A percentile compares a stretch with the other conserved stretches of the same genome.
phyloP scores from a whole-genome alignment of 2,797 vertebrate genomes.

The Cheracebus regulus region DNA sequence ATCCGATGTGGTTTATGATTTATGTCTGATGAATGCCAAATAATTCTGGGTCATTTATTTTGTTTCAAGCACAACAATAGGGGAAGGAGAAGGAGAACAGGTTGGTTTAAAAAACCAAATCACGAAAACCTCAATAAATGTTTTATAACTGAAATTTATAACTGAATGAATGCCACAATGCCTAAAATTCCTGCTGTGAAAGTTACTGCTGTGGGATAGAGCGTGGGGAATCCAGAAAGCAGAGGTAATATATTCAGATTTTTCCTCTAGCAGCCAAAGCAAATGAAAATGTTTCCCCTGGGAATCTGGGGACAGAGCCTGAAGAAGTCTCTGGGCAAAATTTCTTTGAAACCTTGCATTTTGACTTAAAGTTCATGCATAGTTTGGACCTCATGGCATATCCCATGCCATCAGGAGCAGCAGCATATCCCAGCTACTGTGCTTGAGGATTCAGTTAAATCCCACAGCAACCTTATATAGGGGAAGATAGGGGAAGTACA shows the following conservation, averaged over 20 bases:
- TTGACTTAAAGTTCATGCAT: constrained; percentile 28
- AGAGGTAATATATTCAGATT: constrained; percentile 49
- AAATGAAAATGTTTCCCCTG: constrained; percentile 56
- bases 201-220: constrained; percentile 46
- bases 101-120: constrained; percentile 72
- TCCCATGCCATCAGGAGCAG: neutral
- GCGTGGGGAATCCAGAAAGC: constrained; percentile 36
- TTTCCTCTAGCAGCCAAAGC: constrained; percentile 59
- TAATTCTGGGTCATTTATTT: constrained; percentile 70
- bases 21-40: constrained; percentile 63
- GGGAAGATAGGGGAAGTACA: neutral
- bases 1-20: constrained; percentile 60
- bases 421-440: too few species aligned
- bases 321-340: constrained; percentile 42
- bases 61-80: constrained; percentile 56
- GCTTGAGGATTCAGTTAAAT: neutral
- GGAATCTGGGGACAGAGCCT: constrained; percentile 21
- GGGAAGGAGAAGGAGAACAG: constrained; percentile 29
- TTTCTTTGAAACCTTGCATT: constrained; percentile 50
- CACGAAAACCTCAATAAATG: constrained; percentile 70
- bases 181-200: constrained; percentile 62
- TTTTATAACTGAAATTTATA: constrained; percentile 72
- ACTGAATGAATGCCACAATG: constrained; percentile 58
- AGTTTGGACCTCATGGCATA: neutral
- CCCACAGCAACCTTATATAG: neutral